Base-by-base conservation (phyloP, 1,140 invertebrate species). In the Aleiodes sp. region DNA sequence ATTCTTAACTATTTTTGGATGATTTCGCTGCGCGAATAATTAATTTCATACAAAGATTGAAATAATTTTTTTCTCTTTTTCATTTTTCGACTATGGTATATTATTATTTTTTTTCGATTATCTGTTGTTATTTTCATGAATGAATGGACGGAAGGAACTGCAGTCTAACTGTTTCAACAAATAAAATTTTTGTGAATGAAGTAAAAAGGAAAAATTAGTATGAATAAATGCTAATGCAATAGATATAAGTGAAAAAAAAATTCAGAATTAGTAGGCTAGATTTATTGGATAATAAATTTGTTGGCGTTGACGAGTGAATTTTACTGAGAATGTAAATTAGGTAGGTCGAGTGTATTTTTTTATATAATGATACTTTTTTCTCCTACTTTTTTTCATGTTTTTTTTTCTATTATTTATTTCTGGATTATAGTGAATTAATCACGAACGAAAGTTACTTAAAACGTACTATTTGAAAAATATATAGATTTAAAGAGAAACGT, bases 321-420 rank as follows among this genome's bases (percentile, higher is more conserved):
- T 35, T 2, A 46, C 10, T 16, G 46, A 24, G 7, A 52, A 4
- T 52, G 46, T 52, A 52, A 52, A 52, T 52, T 21, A 24, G 46
- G 46, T 12, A 52, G 46, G 46, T 19, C 46, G 46, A 52, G 19
- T 52, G 46, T 52, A 52, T 52, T 52, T 52, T 52, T 52, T 52
- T 52, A 52, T n/a, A n/a, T 24, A 4, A 26, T 52, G 8, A 21
- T 52, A 19, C n/a, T n/a, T n/a, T n/a, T n/a, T n/a, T n/a, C n/a
- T n/a, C n/a, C n/a, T n/a, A n/a, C n/a, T n/a, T n/a, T n/a, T n/a
- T n/a, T n/a, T n/a, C n/a, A 43, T 43, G 19, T 43, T 16, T n/a
- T 16, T 43, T n/a, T 43, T 43, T 43, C 39, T 16, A 43, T 43
- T 43, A 43, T 43, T 43, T 43, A n/a, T 35, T 6, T 6, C 10